Base-by-base conservation (phyloP, 2,797 vertebrate species). In the Alosa sapidissima region DNA sequence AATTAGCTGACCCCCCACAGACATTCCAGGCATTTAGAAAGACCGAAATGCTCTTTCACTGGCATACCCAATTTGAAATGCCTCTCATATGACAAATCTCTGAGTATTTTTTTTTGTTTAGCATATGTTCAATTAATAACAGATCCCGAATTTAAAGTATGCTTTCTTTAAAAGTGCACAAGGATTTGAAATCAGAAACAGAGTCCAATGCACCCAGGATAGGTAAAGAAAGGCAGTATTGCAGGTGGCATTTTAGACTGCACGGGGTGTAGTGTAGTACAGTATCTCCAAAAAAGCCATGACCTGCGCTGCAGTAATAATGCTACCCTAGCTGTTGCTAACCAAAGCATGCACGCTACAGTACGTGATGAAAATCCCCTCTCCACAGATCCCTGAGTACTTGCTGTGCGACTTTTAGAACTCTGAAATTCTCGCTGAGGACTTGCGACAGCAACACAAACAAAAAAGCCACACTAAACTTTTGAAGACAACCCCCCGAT, bases 401-500 rank as follows among this genome's bases (percentile, higher is more conserved):
- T 95, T 96, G 95, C 94, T 93, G 87, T 92, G 92, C 94, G 95
- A 96, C 95, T 90, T 55, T 91, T 92, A 95, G 92, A 91, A 94
- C 91, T 91, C 94, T 48, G 84, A 86, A 94, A 94, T 96, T 93
- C 94, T 90, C 91, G 91, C 87, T 88, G 87, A 90, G 86, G 89
- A 90, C 87, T 78, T 78, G 72, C 14, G 41, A 47, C 72, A 78
- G 72, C 72, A 78, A 47, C 72, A 81, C 88, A 49, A 84, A 92
- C 90, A 90, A 92, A 41, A 95, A 96, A 95, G 95, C 96, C 97
- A 96, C 96, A 93, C 92, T 95, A 95, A 78, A 86, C 84, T 78
- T 87, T 84, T 88, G 24, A 82, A 85, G 86, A 82, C 86, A 86
- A 90, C 19, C 14, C 28, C 65, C 65, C 33, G 33, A 45, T 21